Percentiles rank a stretch among this genome's conserved stretches.
These are phyloP conservation scores for Temnothorax nylanderi DNA, from an alignment of 1,140 invertebrate genomes.

Conservation along the genomic window DNA sequence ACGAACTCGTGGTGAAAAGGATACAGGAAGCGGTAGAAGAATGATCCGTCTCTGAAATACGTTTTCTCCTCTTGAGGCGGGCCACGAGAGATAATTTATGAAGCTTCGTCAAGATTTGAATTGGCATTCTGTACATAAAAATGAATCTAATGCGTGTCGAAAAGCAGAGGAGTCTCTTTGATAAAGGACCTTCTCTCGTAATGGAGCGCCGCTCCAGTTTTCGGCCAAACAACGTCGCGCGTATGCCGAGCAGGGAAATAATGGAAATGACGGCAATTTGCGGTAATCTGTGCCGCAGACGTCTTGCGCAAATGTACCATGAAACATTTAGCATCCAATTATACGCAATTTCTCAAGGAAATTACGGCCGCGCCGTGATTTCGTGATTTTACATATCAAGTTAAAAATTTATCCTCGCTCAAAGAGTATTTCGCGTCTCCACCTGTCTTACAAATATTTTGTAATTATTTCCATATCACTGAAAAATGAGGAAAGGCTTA, in stretches of 20 bases:
- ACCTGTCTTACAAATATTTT: neutral
- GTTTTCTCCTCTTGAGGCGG: neutral
- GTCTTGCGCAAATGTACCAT: conserved; percentile 63
- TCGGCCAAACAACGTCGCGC: conserved; percentile 31
- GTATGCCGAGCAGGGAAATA: conserved; percentile 63
- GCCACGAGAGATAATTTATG: conserved; percentile 15
- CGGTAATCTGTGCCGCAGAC: conserved; percentile 71
- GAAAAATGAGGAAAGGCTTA: neutral
- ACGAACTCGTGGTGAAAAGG: neutral
- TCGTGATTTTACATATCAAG: conserved; percentile 24
- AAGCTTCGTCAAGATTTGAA: neutral
- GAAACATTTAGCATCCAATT: conserved; percentile 18
- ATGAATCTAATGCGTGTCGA: neutral
- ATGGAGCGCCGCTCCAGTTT: conserved; percentile 65
- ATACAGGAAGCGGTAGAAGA: neutral
- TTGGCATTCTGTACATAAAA: neutral
- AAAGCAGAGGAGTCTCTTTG: neutral
- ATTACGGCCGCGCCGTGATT: conserved; percentile 56
- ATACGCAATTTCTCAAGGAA: neutral
- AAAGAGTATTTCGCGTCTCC: neutral
- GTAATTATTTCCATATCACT: neutral
- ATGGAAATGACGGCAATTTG: conserved; percentile 77
- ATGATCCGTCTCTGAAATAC: neutral
- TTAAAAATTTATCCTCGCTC: conserved; percentile 22
- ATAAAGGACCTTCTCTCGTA: neutral